These are phyloP conservation scores for Hydrophis major DNA, from an alignment of 2,797 vertebrate genomes.

Conservation along the genomic window DNA sequence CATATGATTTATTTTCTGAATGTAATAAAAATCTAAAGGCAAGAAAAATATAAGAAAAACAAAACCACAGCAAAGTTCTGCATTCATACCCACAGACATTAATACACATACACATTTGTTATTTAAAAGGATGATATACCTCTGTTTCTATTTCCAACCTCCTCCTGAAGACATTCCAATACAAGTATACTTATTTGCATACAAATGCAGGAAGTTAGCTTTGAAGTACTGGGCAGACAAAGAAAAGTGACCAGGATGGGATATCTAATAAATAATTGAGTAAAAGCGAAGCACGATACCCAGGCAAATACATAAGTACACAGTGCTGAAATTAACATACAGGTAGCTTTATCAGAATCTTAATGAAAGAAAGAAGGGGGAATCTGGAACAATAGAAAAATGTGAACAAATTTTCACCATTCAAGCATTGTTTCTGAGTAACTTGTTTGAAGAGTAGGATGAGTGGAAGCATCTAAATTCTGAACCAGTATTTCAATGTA, in stretches of 20 bases:
- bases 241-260: neutral
- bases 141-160: neutral
- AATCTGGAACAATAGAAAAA: neutral
- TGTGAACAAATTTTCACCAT: neutral
- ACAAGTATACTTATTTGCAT: neutral
- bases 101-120: neutral
- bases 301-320: neutral
- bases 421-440: neutral
- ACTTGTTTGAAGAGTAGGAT: neutral
- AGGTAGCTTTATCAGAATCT: neutral
- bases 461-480: neutral
- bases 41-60: neutral
- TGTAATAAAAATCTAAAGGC: neutral
- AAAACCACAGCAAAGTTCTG: neutral
- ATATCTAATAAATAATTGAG: neutral
- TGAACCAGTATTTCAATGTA: neutral
- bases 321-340: neutral
- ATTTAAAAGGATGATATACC: neutral
- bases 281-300: neutral
- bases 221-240: neutral
- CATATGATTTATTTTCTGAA: neutral
- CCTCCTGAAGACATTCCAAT: neutral
- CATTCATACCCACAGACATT: neutral
- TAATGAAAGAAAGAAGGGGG: neutral
- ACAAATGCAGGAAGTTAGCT: neutral